A percentile compares a stretch with the other conserved stretches of the same genome.
phyloP scores from a whole-genome alignment of 2,113 vertebrate genomes.

The Crypturellus undulatus region DNA sequence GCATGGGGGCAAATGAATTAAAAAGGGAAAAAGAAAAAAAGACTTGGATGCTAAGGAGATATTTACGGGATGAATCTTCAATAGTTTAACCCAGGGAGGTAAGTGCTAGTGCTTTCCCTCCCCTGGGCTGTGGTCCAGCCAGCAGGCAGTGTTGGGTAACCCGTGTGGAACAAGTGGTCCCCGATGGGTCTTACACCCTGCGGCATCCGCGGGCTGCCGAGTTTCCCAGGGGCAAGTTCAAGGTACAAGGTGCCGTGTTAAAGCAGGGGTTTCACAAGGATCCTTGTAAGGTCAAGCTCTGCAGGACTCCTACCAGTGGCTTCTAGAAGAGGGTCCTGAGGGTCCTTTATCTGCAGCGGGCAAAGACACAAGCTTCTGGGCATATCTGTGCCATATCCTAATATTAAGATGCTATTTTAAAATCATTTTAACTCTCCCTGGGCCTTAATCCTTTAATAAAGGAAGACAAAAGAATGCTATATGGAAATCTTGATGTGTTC shows the following conservation, averaged over 20 bases:
- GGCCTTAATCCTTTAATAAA: not conserved
- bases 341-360: not conserved
- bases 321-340: not conserved
- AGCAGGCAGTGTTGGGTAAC: not conserved
- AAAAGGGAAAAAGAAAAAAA: not conserved
- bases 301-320: not conserved
- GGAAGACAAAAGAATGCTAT: not conserved
- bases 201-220: not conserved
- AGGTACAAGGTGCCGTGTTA: not conserved
- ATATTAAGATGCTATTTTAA: not conserved
- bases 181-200: not conserved
- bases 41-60: not conserved
- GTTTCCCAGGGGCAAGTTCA: not conserved
- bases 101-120: not conserved
- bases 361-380: not conserved
- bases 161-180: not conserved
- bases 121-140: not conserved
- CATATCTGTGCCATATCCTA: not conserved
- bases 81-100: not conserved
- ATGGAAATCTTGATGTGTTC: not conserved
- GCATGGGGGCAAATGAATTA: not conserved
- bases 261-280: not conserved
- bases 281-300: not conserved
- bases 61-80: not conserved
- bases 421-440: not conserved